Base-by-base conservation (phyloP, 2,888 invertebrate genomes). In the Nasonia oneida region DNA sequence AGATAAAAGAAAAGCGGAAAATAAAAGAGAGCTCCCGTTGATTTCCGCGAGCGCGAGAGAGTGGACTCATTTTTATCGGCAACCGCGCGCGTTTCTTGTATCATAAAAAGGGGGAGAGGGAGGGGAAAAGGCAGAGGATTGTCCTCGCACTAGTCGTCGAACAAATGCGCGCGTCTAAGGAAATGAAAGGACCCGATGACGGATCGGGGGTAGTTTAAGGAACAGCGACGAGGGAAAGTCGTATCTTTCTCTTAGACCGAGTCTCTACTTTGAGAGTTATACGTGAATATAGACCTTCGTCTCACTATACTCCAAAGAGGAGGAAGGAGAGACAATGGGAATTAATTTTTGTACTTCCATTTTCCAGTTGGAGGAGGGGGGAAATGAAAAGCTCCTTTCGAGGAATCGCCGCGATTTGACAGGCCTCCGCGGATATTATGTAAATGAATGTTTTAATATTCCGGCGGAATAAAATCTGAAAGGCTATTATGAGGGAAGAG, bases 51-150 rank as follows among this genome's bases (percentile, higher is more conserved):
- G 67, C 33, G 67, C n/a, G 61, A 15, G 61, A 15, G 61, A 37
- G 73, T 73, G 67, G 76, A 75, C 53, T 83, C 76, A 83, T 83
- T 83, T 83, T 83, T 83, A 83, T 83, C 76, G 76, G 70, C 76
- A 57, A 39, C 82, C 39, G n/a, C 42, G 5, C 39, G 37, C 47
- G 15, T 50, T 76, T 67, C 57, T 23, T 67, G 67, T 82, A 67
- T 75, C 81, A 74, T 53, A 53, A 61, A 83, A 78, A 61, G 18
- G n/a, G 23, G 10, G n/a, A 29, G 29, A 29, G 29, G 29, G 29
- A 29, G 29, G 29, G 29, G 29, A 29, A 29, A 29, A 29, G 29
- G 29, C 29, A 29, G n/a, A 61, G 82, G 81, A 82, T 81, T 61
- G 37, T 37, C 47, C 39, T 75, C 12, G 47, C 47, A 50, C n/a